phyloP scores from a whole-genome alignment of 2,797 vertebrate genomes.

The Bradypus variegatus region DNA sequence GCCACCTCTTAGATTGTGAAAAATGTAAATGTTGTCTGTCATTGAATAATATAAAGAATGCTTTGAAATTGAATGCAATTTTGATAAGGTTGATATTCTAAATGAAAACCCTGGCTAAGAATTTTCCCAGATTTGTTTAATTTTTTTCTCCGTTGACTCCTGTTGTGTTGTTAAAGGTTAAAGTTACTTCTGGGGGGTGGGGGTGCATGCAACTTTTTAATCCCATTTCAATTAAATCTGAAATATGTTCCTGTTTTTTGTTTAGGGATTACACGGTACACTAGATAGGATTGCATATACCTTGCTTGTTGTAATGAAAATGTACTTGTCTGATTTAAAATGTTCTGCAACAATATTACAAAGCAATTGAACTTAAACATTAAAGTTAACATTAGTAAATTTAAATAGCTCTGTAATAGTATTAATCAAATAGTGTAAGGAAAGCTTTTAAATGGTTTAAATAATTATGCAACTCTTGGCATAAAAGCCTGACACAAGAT shows the following conservation, averaged over 20 bases:
- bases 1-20: slow-evolving; percentile 28
- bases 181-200: slow-evolving; percentile 74
- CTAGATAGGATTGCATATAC: slow-evolving; percentile 75
- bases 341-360: slow-evolving; percentile 56
- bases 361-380: slow-evolving; percentile 66
- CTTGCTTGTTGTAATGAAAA: slow-evolving; percentile 81
- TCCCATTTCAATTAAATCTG: slow-evolving; percentile 83
- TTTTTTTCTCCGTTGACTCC: slow-evolving; percentile 69
- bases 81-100: slow-evolving; percentile 30
- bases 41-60: slow-evolving; percentile 6
- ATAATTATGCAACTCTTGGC: slow-evolving; percentile 63
- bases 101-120: slow-evolving; percentile 72
- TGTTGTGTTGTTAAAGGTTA: slow-evolving; percentile 79
- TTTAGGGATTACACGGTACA: slow-evolving; percentile 77
- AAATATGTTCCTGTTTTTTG: slow-evolving; percentile 75
- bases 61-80: slow-evolving; percentile 55
- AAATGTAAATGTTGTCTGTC: slow-evolving; percentile 47
- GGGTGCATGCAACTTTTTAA: slow-evolving; percentile 77
- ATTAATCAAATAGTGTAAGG: slow-evolving; percentile 65
- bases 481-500: slow-evolving; percentile 67
- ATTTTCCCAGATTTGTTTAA: slow-evolving; percentile 70
- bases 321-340: slow-evolving; percentile 68
- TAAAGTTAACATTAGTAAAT: slow-evolving; percentile 69
- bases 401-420: slow-evolving; percentile 62
- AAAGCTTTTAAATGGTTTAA: slow-evolving; percentile 69